Evolutionary conservation across 2,888 invertebrate species (phyloP).

Genomic region (Celastrina argiolus): DNA sequence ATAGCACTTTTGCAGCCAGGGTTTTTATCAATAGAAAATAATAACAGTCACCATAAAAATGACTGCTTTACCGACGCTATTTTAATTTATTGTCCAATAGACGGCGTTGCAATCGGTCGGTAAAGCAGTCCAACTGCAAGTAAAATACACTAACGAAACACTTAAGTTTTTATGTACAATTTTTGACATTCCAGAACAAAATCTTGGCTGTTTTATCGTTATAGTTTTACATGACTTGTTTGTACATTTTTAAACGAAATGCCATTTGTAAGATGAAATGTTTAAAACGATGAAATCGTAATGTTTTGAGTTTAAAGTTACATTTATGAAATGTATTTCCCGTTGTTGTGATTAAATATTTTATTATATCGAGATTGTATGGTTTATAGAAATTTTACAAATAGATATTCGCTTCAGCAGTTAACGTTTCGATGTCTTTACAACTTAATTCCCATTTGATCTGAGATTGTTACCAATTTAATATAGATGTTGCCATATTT

Average conservation of each 20-base stretch:
- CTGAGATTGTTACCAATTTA: background rate
- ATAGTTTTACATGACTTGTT: slow-evolving; percentile 6
- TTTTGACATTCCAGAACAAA: background rate
- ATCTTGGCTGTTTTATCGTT: slow-evolving; percentile 1
- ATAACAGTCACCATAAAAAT: background rate
- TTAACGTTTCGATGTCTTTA: slow-evolving; percentile 32
- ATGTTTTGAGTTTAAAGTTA: slow-evolving; percentile 16
- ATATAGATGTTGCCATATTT: background rate
- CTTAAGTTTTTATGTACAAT: background rate
- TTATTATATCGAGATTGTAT: slow-evolving; percentile 10
- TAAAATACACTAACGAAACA: background rate
- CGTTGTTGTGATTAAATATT: slow-evolving; percentile 15
- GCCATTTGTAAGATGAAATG: slow-evolving; percentile 19
- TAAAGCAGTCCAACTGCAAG: background rate
- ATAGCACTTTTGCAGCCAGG: slow-evolving; percentile 1
- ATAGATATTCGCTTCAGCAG: slow-evolving; percentile 24
- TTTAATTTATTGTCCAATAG: background rate
- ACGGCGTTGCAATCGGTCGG: background rate
- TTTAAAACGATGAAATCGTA: slow-evolving; percentile 16
- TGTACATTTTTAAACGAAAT: background rate
- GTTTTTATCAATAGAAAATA: background rate
- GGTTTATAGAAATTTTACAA: slow-evolving; percentile 28
- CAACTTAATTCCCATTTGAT: slow-evolving; percentile 25
- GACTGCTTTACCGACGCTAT: background rate
- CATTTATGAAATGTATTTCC: slow-evolving; percentile 18